phyloP scores from a whole-genome alignment of 2,113 vertebrate genomes.

The Monopterus albus region DNA sequence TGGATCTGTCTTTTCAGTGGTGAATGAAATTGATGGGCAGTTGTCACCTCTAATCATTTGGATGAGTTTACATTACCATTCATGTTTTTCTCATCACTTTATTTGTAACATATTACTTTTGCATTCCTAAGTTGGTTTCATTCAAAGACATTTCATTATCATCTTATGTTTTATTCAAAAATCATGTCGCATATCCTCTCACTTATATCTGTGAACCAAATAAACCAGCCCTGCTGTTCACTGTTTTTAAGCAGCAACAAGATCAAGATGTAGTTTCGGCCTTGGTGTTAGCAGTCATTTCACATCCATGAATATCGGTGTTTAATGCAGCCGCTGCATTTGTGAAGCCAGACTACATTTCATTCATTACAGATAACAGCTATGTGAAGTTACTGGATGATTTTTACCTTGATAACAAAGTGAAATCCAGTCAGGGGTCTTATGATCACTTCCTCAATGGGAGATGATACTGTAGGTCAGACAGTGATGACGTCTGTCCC shows the following conservation, averaged over 20 bases:
- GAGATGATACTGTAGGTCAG: slow-evolving; percentile 55
- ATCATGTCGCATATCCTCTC: slow-evolving; percentile 53
- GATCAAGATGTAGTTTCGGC: slow-evolving; percentile 25
- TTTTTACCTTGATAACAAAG: slow-evolving; percentile 77
- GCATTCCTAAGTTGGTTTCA: slow-evolving; percentile 43
- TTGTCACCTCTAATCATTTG: slow-evolving; percentile 50
- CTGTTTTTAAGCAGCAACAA: slow-evolving; percentile 17
- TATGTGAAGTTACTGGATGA: slow-evolving; percentile 75
- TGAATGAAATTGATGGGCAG: slow-evolving; percentile 85
- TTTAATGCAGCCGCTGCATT: slow-evolving; percentile 45
- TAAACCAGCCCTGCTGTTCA: slow-evolving; percentile 21
- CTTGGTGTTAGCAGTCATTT: slow-evolving; percentile 39
- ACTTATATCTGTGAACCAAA: slow-evolving; percentile 44
- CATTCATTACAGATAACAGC: slow-evolving; percentile 70
- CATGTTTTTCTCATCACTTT: slow-evolving; percentile 47
- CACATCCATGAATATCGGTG: slow-evolving; percentile 54
- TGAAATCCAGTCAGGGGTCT: slow-evolving; percentile 82
- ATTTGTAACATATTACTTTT: slow-evolving; percentile 29
- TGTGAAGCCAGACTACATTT: slow-evolving; percentile 56
- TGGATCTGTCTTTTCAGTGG: slow-evolving; percentile 55
- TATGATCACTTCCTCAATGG: slow-evolving; percentile 45
- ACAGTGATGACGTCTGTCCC: slow-evolving; percentile 41
- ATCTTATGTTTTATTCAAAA: slow-evolving; percentile 50
- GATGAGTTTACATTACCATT: slow-evolving; percentile 48
- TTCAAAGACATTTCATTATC: slow-evolving; percentile 58